Evolutionary conservation across 2,113 vertebrate species (phyloP).

Genomic region (Odocoileus hemionus): DNA sequence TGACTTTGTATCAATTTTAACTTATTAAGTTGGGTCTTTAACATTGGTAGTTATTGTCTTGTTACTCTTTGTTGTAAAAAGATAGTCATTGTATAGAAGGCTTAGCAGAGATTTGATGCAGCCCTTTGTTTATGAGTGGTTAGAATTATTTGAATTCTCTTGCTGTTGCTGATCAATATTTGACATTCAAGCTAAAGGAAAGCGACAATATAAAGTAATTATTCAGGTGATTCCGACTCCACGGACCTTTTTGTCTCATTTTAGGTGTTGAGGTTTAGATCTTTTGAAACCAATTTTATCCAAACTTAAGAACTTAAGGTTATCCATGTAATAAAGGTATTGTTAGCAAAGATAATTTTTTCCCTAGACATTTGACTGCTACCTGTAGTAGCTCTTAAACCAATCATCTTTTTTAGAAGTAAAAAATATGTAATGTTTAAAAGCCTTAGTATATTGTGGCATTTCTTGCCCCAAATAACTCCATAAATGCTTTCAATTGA

Average conservation of each 20-base stretch:
- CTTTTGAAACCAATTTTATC: slow-evolving; percentile 32
- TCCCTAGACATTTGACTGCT: not conserved
- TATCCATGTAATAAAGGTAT: not conserved
- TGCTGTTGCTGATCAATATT: not conserved
- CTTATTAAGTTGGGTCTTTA: not conserved
- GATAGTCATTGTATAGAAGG: not conserved
- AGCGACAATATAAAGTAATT: not conserved
- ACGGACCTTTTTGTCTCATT: not conserved
- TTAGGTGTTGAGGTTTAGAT: not conserved
- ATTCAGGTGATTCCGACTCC: not conserved
- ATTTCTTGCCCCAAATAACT: not conserved
- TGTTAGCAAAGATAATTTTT: not conserved
- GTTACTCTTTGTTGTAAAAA: not conserved
- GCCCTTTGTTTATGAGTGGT: not conserved
- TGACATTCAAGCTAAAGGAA: not conserved
- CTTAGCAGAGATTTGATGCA: not conserved
- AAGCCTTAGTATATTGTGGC: not conserved
- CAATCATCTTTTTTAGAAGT: not conserved
- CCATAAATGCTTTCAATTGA: not conserved
- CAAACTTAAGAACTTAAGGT: slow-evolving; percentile 22
- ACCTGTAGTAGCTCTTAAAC: not conserved
- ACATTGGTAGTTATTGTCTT: not conserved
- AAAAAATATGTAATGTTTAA: slow-evolving; percentile 2
- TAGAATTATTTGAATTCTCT: slow-evolving; percentile 1
- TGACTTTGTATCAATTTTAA: slow-evolving; percentile 28